Evolutionary conservation across 2,113 vertebrate genomes (phyloP).

Genomic region (Columba livia): DNA sequence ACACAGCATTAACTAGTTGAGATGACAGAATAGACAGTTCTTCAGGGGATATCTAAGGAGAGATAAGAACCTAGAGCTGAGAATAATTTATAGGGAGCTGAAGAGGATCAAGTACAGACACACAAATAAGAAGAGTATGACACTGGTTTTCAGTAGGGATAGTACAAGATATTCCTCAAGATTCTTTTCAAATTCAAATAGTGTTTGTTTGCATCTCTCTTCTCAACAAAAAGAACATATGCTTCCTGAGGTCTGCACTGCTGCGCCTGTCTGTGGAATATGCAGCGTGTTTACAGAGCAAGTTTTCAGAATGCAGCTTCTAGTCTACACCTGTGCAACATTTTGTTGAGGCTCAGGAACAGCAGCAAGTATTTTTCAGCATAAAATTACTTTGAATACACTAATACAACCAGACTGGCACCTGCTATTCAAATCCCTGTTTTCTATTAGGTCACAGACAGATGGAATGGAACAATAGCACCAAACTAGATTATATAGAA

Average conservation of each 20-base stretch:
- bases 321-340: background rate
- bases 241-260: background rate
- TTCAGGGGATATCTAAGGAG: constrained; percentile 75
- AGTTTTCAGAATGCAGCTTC: background rate
- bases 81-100: background rate
- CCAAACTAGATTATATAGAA: background rate
- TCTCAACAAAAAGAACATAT: background rate
- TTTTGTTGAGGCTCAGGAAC: background rate
- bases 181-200: background rate
- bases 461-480: background rate
- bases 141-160: background rate
- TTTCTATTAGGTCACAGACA: background rate
- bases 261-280: background rate
- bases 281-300: background rate
- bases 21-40: constrained; percentile 84
- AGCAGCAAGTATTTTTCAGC: background rate
- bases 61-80: background rate
- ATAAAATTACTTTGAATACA: background rate
- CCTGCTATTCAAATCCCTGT: background rate
- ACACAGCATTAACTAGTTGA: constrained; percentile 82
- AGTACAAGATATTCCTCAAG: background rate
- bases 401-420: background rate
- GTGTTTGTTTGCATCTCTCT: background rate
- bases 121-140: background rate
- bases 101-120: background rate